Percentiles rank a stretch among this genome's conserved stretches.
Evolutionary conservation across 2,797 vertebrate genomes (phyloP).

Genomic region (Nasua narica): DNA sequence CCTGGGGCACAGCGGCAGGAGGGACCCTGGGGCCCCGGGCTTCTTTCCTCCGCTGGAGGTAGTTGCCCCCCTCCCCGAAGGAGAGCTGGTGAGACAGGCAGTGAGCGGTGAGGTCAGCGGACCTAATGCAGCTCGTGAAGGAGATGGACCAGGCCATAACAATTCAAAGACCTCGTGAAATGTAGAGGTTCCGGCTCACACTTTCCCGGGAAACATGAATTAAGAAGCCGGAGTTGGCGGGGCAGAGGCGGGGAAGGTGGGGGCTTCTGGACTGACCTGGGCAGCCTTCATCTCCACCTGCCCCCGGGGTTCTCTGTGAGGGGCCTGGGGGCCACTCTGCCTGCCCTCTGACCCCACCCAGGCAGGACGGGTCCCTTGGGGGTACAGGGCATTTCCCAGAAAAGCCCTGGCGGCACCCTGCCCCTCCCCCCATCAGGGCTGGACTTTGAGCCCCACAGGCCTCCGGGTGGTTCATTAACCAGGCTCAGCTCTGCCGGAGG

Average conservation of each 20-base stretch:
- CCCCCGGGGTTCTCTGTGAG: accelerated
- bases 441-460: slow-evolving; percentile 69
- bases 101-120: slow-evolving; percentile 4
- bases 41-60: neutral
- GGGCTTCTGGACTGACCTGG: neutral
- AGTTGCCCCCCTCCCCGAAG: neutral
- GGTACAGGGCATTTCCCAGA: neutral
- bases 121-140: slow-evolving; percentile 52
- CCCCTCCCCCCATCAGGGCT: neutral
- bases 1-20: too few relatives aligned
- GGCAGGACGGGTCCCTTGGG: neutral
- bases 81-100: slow-evolving; percentile 5
- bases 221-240: neutral
- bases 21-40: neutral
- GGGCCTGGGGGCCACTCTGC: too few relatives aligned
- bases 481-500: neutral
- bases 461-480: slow-evolving; percentile 74
- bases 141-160: slow-evolving; percentile 32
- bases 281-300: accelerated
- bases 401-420: neutral
- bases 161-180: slow-evolving; percentile 56
- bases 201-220: slow-evolving; percentile 53
- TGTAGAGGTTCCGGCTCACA: neutral
- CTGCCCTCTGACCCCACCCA: too few relatives aligned
- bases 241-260: neutral